Conservation (phyloP, 92 coral and sea anemone species). For the Umimayanthus chanpuru region DNA sequence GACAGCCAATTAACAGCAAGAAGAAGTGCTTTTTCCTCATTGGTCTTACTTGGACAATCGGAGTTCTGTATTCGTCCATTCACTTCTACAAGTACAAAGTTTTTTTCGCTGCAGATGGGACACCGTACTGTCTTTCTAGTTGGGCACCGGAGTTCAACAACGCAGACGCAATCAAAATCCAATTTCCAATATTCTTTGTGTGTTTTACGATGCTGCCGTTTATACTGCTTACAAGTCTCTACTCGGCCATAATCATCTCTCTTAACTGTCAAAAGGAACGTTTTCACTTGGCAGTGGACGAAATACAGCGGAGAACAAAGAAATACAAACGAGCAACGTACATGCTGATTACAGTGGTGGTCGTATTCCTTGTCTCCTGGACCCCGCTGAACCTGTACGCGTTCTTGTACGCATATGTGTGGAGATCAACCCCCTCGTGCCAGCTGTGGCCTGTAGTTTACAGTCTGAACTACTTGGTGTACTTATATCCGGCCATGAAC, state of each 20-base stretch:
- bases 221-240: neutral
- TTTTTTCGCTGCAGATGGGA: neutral
- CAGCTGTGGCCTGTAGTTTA: neutral
- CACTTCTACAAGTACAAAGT: neutral
- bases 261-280: neutral
- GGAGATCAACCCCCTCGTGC: neutral
- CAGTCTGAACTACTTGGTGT: neutral
- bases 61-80: neutral
- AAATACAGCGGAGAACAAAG: neutral
- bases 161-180: neutral
- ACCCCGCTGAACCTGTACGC: neutral
- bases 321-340: neutral
- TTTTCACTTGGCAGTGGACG: neutral
- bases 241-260: neutral
- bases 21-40: neutral
- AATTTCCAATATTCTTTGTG: neutral
- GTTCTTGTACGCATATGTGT: neutral
- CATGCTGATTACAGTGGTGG: neutral
- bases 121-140: neutral
- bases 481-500: conserved; percentile 20
- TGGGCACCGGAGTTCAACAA: neutral
- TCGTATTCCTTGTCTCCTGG: neutral
- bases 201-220: neutral
- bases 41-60: neutral
- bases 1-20: neutral